phyloP scores from a whole-genome alignment of 2,888 invertebrate species.

The Ichneumon xanthorius region DNA sequence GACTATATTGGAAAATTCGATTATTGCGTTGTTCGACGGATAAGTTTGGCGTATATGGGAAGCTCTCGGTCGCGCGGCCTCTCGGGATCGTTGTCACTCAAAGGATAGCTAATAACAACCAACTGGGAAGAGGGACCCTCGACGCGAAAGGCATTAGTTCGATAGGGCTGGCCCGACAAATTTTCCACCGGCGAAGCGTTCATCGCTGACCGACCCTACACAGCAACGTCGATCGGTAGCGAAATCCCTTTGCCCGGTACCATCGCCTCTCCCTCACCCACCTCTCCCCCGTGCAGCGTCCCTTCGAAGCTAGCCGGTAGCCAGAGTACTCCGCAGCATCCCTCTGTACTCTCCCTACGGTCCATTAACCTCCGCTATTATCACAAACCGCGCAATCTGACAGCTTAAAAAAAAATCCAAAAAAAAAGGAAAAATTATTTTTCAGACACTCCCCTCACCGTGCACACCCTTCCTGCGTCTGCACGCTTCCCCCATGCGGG shows the following conservation, averaged over 20 bases:
- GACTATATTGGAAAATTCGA: conserved; percentile 3
- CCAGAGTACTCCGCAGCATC: conserved; percentile 43
- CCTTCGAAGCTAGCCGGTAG: conserved; percentile 18
- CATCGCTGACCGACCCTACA: conserved; percentile 60
- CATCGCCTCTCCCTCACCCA: not conserved
- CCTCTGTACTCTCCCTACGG: conserved; percentile 33
- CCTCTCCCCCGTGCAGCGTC: conserved; percentile 17
- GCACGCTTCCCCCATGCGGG: not conserved
- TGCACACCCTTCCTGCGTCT: conserved; percentile 1
- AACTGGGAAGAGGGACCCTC: conserved; percentile 9
- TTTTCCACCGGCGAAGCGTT: conserved; percentile 49
- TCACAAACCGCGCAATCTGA: conserved; percentile 40
- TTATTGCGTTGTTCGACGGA: not conserved
- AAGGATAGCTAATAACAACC: conserved; percentile 37
- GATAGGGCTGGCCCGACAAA: conserved; percentile 29
- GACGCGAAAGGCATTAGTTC: conserved; percentile 23
- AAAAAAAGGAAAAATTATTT: conserved; percentile 21
- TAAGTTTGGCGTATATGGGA: not conserved
- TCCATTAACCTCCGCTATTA: conserved; percentile 62
- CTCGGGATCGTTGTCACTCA: conserved; percentile 25
- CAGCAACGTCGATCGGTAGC: conserved; percentile 38
- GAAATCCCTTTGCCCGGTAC: conserved; percentile 20
- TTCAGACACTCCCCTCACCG: conserved; percentile 1
- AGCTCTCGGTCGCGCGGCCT: not conserved
- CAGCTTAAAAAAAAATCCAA: conserved; percentile 19